These are phyloP conservation scores for Dolomedes plantarius DNA, from an alignment of 2,888 invertebrate genomes.

Conservation along the genomic window DNA sequence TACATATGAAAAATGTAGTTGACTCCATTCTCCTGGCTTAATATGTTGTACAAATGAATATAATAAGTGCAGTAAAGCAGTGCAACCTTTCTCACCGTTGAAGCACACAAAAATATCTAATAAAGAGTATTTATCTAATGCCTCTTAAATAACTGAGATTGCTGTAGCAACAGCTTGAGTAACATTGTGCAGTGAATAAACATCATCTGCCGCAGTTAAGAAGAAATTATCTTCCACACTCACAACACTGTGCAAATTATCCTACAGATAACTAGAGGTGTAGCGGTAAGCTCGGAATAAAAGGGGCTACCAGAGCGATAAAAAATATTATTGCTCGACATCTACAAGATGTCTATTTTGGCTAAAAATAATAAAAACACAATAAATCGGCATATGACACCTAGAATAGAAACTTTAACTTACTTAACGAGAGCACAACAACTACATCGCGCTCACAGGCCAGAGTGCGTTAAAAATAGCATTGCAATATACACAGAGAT, in stretches of 20 bases:
- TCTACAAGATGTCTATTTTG: no score
- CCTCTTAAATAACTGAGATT: constrained; percentile 15
- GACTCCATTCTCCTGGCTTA: constrained; percentile 26
- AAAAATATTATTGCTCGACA: no score
- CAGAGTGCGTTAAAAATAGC: no score
- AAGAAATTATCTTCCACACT: constrained; percentile 57
- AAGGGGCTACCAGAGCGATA: no score
- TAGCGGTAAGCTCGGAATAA: no score
- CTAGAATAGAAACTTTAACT: no score
- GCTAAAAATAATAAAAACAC: no score
- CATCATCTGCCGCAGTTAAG: constrained; percentile 14
- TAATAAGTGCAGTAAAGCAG: constrained; percentile 87
- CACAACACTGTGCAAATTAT: constrained; percentile 77
- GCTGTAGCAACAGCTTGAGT: constrained; percentile 78
- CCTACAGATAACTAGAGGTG: constrained; percentile 76
- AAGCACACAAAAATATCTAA: constrained; percentile 90
- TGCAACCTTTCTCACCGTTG: constrained; percentile 99
- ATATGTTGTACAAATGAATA: constrained; percentile 79
- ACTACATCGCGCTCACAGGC: no score
- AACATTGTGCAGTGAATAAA: constrained; percentile 6
- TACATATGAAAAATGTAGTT: constrained; percentile 86
- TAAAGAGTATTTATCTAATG: background rate
- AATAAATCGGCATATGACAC: no score
- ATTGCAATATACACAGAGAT: no score
- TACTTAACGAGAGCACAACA: no score